Percentiles rank a stretch among this genome's conserved stretches.
Conservation (phyloP, 2,797 vertebrate species). For the Cirrhinus molitorella region DNA sequence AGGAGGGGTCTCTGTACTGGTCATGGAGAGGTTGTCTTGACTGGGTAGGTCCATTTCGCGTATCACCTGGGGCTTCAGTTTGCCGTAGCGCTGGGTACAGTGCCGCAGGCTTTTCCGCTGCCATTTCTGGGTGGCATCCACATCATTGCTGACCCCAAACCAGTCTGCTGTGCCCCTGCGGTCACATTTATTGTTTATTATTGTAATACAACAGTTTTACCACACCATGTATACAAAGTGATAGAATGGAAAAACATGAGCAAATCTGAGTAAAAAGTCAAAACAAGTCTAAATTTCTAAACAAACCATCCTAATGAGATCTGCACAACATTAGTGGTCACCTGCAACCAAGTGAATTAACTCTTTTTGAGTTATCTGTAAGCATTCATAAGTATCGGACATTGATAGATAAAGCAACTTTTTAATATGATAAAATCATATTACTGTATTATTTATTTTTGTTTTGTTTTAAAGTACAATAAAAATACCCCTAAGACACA, state of each 20-base stretch:
- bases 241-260: neutral
- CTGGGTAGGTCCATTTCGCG: constrained; percentile 94
- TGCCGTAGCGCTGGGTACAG: constrained; percentile 95
- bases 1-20: constrained; percentile 95
- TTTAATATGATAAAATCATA: neutral
- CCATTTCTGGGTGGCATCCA: constrained; percentile 93
- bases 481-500: neutral
- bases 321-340: constrained; percentile 4
- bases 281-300: neutral
- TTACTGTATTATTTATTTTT: neutral
- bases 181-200: constrained; percentile 9
- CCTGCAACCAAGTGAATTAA: constrained; percentile 16
- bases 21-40: constrained; percentile 94
- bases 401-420: neutral
- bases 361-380: neutral
- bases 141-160: constrained; percentile 97
- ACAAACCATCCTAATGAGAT: neutral
- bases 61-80: constrained; percentile 94
- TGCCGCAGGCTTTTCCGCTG: constrained; percentile 95
- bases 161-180: constrained; percentile 97
- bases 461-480: neutral
- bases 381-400: neutral
- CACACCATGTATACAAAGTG: constrained; percentile 1
- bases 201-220: neutral
- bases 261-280: neutral